Percentiles rank a stretch among this genome's conserved stretches.
Conservation (phyloP, 2,888 invertebrate genomes). For the Coelinius sp. region DNA sequence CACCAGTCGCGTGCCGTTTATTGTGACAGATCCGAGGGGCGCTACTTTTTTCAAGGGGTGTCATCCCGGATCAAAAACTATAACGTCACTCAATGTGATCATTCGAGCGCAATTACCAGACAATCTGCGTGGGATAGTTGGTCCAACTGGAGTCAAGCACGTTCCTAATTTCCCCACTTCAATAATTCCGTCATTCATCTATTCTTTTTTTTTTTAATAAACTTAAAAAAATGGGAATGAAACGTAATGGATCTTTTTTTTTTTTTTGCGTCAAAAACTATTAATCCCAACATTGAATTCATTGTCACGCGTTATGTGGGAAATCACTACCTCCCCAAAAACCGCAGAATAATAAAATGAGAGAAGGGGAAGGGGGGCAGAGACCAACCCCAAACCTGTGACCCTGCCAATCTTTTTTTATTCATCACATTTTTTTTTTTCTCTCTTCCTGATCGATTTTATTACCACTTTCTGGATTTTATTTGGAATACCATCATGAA, state of each 20-base stretch:
- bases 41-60: constrained; percentile 42
- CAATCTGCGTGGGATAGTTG: constrained; percentile 64
- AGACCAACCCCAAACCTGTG: constrained; percentile 15
- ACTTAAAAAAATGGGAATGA: neutral
- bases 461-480: constrained; percentile 9
- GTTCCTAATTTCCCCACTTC: neutral
- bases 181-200: neutral
- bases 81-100: constrained; percentile 55
- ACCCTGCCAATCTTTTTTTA: constrained; percentile 2
- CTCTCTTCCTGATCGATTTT: constrained; percentile 4
- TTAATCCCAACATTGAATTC: constrained; percentile 57
- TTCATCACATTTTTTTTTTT: neutral
- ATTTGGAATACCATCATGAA: neutral
- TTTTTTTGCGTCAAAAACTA: neutral
- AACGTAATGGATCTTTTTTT: no score
- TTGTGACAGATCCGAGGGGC: constrained; percentile 56
- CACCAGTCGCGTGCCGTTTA: constrained; percentile 61
- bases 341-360: constrained; percentile 36
- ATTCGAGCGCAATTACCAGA: constrained; percentile 61
- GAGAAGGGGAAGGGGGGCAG: constrained; percentile 24
- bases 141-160: neutral
- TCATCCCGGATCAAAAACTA: constrained; percentile 55
- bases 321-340: constrained; percentile 52
- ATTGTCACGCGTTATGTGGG: constrained; percentile 60
- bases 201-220: neutral